phyloP scores from a whole-genome alignment of 2,888 invertebrate species.

The Eubasilissa splendida region DNA sequence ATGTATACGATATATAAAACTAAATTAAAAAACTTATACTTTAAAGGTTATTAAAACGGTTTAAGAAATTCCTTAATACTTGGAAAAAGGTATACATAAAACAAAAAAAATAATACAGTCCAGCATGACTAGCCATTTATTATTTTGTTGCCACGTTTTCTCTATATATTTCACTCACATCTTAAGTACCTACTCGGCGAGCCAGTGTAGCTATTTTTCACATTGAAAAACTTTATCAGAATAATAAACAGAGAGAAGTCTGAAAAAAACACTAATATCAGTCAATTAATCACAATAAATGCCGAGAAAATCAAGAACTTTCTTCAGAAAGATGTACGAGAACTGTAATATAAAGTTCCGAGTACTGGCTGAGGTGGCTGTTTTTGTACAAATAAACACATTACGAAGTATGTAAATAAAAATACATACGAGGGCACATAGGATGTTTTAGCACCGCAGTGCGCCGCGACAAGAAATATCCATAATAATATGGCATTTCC shows the following conservation, averaged over 20 bases:
- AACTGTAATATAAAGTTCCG: conserved; percentile 18
- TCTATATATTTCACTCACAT: conserved; percentile 25
- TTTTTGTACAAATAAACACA: not conserved
- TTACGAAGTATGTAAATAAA: no score
- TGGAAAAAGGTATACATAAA: not conserved
- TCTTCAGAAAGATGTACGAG: conserved; percentile 12
- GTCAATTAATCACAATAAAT: conserved; percentile 45
- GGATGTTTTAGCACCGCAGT: no score
- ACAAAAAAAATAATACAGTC: conserved; percentile 25
- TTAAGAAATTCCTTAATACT: no score
- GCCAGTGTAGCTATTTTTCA: conserved; percentile 35
- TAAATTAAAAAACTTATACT: no score
- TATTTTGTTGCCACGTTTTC: conserved; percentile 19
- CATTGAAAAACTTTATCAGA: conserved; percentile 42
- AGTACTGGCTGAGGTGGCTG: not conserved
- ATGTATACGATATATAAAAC: no score
- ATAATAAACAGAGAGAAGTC: conserved; percentile 29
- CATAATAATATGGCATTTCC: no score
- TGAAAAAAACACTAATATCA: conserved; percentile 39
- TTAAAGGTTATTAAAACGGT: no score
- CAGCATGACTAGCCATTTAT: conserved; percentile 33
- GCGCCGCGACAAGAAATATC: no score
- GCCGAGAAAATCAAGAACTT: conserved; percentile 40
- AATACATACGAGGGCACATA: no score
- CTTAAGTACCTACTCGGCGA: conserved; percentile 35